Base-by-base conservation (phyloP, 2,888 invertebrate species). In the Zygothrica quintamaculata region DNA sequence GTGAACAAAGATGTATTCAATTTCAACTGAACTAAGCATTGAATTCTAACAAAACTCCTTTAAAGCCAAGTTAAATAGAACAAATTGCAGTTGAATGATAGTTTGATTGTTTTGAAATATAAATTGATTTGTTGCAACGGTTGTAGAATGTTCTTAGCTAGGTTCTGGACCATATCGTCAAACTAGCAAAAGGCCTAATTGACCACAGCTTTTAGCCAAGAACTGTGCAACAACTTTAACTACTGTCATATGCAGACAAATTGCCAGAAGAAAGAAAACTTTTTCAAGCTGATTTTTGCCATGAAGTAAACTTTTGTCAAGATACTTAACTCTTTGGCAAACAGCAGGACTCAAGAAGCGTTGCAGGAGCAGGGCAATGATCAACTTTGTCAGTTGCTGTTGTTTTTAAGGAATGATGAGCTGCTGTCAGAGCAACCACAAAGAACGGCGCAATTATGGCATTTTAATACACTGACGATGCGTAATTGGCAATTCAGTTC, bases 391-490 rank as follows among this genome's bases (percentile, higher is more conserved):
- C 77, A 69, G 69, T 50, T 72, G 61, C 29, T 50, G 37, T 59
- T 50, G 37, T 59, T 36, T 43, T 48, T 46, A 42, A 36, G 50
- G 51, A 68, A 51, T 39, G 65, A 57, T 60, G 59, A 65, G 67
- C 56, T 56, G 47, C 36, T 11, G 65, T 57, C 66, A 36, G 33
- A 40, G 16, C 44, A 58, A 53, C 66, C 61, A 16, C 74, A 65
- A 46, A 37, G 52, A 44, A 51, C 55, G 55, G 51, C 58, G 66
- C 77, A 84, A 82, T 82, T 85, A 85, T 85, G 82, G 64, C 77
- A 66, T 79, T 85, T 82, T 77, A 85, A 85, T 82, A 69, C 68
- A 73, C 76, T 60, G 58, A 57, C 62, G 60, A 71, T 61, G 29
- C 62, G 47, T 79, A 77, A 79, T 84, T 79, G 84, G 50, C 56